Base-by-base conservation (phyloP, 2,113 vertebrate species). In the Vulpes vulpes region DNA sequence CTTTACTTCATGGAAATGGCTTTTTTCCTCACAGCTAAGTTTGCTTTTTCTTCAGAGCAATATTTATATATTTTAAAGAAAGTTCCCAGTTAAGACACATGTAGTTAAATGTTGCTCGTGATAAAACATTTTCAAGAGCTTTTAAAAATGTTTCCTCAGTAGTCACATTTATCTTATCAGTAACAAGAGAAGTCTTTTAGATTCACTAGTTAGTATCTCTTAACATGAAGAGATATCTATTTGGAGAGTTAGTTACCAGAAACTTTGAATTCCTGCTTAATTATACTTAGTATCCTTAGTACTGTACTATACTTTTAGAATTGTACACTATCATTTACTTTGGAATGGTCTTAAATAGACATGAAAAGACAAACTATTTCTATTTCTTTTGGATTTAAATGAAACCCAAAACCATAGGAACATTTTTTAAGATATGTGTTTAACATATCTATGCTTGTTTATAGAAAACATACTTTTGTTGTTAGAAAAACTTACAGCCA, bases 191-290 rank as follows among this genome's bases (percentile, higher is more conserved):
- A 93, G 82, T 53, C 22, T 87, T 89, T 89, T 5, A 87, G 25
- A 76, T 95, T 97, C 57, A 51, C 25, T 78, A 51, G 57, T 49
- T 90, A 65, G 15, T 95, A 84, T 49, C 17, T 95, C 51, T 65
- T 90, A 88, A 90, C 43, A 27, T 69, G 23, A 78, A 87, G 32
- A 84, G 65, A 74, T 60, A 81, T 49, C n/a, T 79, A 49, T 93
- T 93, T 91, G 49, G 92, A 90, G 57, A 62, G 12, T 95, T 85
- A 62, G 12, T 95, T 85, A 55, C 62, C 32, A 91, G 80, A 89
- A 96, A 79, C 64, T 80, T 97, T 95, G 49, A 94, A 91, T 35
- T 96, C 80, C 35, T 93, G 30, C 73, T 84, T 85, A 80, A 92
- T 89, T 76, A 94, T 91, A 87, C 6, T 73, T 89, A 80, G 19